These are phyloP conservation scores for Cataglyphis hispanica DNA, from an alignment of 1,140 invertebrate species.

Conservation along the genomic window DNA sequence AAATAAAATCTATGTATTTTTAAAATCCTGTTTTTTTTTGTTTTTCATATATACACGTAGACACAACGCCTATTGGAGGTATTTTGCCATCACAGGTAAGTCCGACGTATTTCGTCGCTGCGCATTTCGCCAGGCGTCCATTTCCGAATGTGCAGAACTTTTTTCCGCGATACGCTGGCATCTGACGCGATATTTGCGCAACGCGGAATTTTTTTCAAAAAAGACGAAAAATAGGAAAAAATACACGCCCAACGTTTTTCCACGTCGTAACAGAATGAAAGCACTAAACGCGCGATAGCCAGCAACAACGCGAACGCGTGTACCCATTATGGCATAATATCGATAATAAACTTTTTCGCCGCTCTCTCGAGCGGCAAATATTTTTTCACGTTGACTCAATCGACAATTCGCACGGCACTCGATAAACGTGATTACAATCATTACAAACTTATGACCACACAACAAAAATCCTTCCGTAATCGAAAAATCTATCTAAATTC, in stretches of 20 bases:
- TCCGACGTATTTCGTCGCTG: conserved; percentile 62
- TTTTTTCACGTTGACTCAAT: conserved; percentile 33
- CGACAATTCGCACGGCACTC: conserved; percentile 18
- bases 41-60: conserved; percentile 39
- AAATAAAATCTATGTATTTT: conserved; percentile 67
- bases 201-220: conserved; percentile 43
- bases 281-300: conserved; percentile 62
- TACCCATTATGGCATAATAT: conserved; percentile 62
- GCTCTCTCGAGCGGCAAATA: conserved; percentile 20
- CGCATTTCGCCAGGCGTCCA: conserved; percentile 61
- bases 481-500: background rate
- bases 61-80: conserved; percentile 54
- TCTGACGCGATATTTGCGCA: conserved; percentile 58
- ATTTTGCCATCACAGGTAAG: conserved; percentile 60
- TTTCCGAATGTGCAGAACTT: conserved; percentile 61
- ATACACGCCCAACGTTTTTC: conserved; percentile 47
- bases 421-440: conserved; percentile 41
- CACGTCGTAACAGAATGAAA: conserved; percentile 61
- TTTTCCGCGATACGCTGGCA: conserved; percentile 56
- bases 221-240: conserved; percentile 51
- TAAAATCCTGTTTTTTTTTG: conserved; percentile 62
- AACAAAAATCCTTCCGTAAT: background rate
- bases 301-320: conserved; percentile 54
- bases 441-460: background rate
- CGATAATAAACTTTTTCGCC: conserved; percentile 63